These are phyloP conservation scores for Dasysyrphus albostriatus DNA, from an alignment of 2,888 invertebrate genomes.

Conservation along the genomic window DNA sequence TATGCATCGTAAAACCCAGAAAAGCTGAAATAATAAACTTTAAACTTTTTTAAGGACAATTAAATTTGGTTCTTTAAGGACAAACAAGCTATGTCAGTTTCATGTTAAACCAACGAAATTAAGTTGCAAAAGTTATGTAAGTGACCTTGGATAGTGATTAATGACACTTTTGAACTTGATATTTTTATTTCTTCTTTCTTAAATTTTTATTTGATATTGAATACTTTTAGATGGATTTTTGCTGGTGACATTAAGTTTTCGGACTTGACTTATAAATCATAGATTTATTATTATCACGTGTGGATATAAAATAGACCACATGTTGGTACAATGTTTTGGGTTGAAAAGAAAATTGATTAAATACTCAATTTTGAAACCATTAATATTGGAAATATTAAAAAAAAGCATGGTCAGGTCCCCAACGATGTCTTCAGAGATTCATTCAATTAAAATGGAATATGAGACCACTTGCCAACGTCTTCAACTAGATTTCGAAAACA, in stretches of 20 bases:
- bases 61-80: not conserved
- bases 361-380: no score
- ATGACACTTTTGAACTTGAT: slow-evolving; percentile 18
- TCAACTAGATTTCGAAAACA: no score
- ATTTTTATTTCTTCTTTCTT: slow-evolving; percentile 16
- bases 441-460: no score
- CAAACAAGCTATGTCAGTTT: slow-evolving; percentile 5
- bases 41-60: slow-evolving; percentile 33
- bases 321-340: no score
- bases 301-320: no score
- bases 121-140: slow-evolving; percentile 16
- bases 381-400: no score
- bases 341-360: no score
- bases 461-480: no score
- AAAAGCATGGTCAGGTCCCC: no score
- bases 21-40: slow-evolving; percentile 22
- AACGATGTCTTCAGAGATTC: no score
- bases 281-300: no score
- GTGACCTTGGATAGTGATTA: slow-evolving; percentile 15
- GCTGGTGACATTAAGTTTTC: not conserved
- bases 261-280: no score
- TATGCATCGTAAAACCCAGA: slow-evolving; percentile 14
- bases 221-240: not conserved
- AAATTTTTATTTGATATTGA: slow-evolving; percentile 1
- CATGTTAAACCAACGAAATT: slow-evolving; percentile 5